Evolutionary conservation across 2,797 vertebrate genomes (phyloP).

Genomic region (Phaenicophaeus curvirostris): DNA sequence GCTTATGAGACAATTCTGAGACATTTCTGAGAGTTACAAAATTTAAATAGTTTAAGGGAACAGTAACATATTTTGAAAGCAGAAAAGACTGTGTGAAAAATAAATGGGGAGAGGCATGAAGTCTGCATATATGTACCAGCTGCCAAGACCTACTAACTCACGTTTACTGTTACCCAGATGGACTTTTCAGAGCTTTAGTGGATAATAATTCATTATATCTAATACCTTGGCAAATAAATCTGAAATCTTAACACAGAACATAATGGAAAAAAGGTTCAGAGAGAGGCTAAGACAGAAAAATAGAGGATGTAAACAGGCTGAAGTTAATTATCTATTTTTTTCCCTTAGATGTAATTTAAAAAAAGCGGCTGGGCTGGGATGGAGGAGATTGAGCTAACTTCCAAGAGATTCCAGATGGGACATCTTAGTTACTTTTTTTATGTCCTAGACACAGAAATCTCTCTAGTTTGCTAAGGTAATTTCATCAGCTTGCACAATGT

Average conservation of each 20-base stretch:
- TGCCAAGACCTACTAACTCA: constrained; percentile 24
- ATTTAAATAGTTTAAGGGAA: constrained; percentile 18
- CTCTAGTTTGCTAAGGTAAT: background rate
- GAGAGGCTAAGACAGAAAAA: background rate
- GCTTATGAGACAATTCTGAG: background rate
- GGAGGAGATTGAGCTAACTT: background rate
- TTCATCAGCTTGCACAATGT: background rate
- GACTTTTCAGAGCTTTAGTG: background rate
- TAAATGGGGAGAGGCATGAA: background rate
- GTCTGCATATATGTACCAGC: background rate
- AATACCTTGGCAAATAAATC: constrained; percentile 3
- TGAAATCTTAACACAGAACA: background rate
- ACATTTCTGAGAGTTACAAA: constrained; percentile 11
- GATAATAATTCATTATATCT: background rate
- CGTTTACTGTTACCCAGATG: background rate
- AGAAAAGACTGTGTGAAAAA: constrained; percentile 12
- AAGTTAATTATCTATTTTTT: background rate
- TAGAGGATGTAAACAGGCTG: background rate
- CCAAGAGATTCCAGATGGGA: background rate
- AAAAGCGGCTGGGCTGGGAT: background rate
- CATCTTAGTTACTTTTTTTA: background rate
- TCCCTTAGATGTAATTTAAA: background rate
- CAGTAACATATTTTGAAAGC: constrained; percentile 3
- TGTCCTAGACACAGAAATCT: background rate
- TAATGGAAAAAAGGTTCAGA: background rate